Percentiles rank a stretch among this genome's conserved stretches.
Conservation (phyloP, 2,888 invertebrate species). For the Helobdella robusta region DNA sequence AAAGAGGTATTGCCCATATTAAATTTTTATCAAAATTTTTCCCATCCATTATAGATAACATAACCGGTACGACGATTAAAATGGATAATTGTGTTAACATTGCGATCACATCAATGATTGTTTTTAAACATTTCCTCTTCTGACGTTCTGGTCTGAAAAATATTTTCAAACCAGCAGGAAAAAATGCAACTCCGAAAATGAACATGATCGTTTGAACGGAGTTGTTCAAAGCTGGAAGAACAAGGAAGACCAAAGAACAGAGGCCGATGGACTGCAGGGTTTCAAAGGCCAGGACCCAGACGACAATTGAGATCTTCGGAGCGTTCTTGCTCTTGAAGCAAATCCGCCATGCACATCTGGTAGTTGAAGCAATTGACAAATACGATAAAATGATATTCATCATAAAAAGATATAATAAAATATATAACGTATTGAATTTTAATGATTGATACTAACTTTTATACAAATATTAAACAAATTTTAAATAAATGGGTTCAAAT, state of each 20-base stretch:
- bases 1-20: conserved; percentile 57
- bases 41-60: not conserved
- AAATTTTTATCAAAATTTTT: not conserved
- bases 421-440: conserved; percentile 3
- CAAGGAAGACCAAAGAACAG: conserved; percentile 57
- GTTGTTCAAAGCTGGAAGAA: conserved; percentile 42
- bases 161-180: conserved; percentile 37
- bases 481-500: too few species aligned
- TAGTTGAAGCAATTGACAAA: not conserved
- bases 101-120: conserved; percentile 31
- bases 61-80: conserved; percentile 29
- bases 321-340: conserved; percentile 26
- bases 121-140: not conserved
- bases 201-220: conserved; percentile 42
- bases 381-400: not conserved
- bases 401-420: not conserved
- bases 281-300: conserved; percentile 41
- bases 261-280: conserved; percentile 62
- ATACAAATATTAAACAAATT: not conserved
- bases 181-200: conserved; percentile 41
- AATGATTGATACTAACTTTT: not conserved
- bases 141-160: conserved; percentile 24
- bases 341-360: conserved; percentile 23
- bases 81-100: conserved; percentile 38
- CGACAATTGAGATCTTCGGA: conserved; percentile 12